These are phyloP conservation scores for Zaprionus camerounensis DNA, from an alignment of 1,140 invertebrate species.

Conservation along the genomic window DNA sequence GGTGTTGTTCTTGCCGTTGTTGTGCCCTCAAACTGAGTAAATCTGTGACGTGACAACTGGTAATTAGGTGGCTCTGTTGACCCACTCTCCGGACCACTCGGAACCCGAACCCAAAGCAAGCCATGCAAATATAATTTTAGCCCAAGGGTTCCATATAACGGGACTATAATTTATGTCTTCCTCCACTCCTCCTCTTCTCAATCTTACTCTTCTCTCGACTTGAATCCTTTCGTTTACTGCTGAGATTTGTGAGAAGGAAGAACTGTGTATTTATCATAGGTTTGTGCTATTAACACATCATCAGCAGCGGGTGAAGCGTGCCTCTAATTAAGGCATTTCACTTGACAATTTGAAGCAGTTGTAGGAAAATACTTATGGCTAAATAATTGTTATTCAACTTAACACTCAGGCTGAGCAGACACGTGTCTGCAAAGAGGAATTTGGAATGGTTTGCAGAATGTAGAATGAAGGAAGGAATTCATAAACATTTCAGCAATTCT, in stretches of 20 bases:
- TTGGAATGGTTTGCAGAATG: no score
- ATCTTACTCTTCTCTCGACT: not conserved
- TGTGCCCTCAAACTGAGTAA: slow-evolving; percentile 1
- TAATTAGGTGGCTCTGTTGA: slow-evolving; percentile 17
- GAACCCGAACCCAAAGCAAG: not conserved
- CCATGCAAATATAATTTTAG: slow-evolving; percentile 11
- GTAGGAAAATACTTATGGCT: not conserved
- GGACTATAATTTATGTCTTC: not conserved
- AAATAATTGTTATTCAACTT: not conserved
- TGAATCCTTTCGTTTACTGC: not conserved
- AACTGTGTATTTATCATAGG: slow-evolving; percentile 41
- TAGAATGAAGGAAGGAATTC: not conserved
- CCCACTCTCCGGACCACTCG: not conserved
- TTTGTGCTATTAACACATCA: slow-evolving; percentile 62
- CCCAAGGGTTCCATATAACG: not conserved
- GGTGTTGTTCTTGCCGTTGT: not conserved
- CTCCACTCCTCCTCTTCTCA: not conserved
- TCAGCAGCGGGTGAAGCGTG: slow-evolving; percentile 24
- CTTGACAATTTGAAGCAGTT: not conserved
- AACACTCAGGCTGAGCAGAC: not conserved
- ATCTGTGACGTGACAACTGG: slow-evolving; percentile 17
- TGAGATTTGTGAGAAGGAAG: slow-evolving; percentile 25
- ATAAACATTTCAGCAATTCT: not conserved
- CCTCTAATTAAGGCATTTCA: not conserved
- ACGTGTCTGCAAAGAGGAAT: not conserved